Base-by-base conservation (phyloP, 2,888 invertebrate species). In the Selenia dentaria region DNA sequence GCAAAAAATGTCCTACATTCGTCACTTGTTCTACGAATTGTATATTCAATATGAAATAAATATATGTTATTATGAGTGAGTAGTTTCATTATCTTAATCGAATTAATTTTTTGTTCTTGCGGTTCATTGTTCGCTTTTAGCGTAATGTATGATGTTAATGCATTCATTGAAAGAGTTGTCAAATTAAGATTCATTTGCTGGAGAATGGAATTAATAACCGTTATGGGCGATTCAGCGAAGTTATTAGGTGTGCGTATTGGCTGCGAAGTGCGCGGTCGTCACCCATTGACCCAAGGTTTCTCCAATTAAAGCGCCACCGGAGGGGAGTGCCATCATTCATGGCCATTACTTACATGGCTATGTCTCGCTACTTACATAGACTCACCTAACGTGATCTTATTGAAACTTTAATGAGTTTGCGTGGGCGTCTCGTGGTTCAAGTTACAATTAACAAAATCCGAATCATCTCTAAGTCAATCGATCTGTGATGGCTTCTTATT, bases 151-250 rank as follows among this genome's bases (percentile, higher is more conserved):
- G 75, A 84, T 81, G 79, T 79, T 78, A 68, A 78, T 74, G 69
- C 68, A 73, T 75, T 64, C 65, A 74, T 80, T 25, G 27, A 28
- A 24, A 68, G 62, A 70, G 34, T 34, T 75, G 74, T 79, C 83
- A 79, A 79, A 79, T 83, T 81, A 83, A 74, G 70, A 78, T 79
- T 76, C 67, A 83, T 84, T 78, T 75, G 70, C 67, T 56, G 59
- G 58, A 61, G 66, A 67, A 70, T 26, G 34, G 24, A 28, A 29
- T 9, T 64, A 64, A 68, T 69, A 61, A 75, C 76, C 70, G 83
- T 79, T 75, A 73, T 51, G 54, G 45, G 68, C 78, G 74, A 80
- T 78, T 77, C 70, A 72, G 75, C 71, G 72, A 70, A 67, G 74
- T 65, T 79, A n/a, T n/a, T n/a, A n/a, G n/a, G n/a, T 76, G 77